phyloP scores from a whole-genome alignment of 2,888 invertebrate genomes.

The Acanthacorydalis orientalis region DNA sequence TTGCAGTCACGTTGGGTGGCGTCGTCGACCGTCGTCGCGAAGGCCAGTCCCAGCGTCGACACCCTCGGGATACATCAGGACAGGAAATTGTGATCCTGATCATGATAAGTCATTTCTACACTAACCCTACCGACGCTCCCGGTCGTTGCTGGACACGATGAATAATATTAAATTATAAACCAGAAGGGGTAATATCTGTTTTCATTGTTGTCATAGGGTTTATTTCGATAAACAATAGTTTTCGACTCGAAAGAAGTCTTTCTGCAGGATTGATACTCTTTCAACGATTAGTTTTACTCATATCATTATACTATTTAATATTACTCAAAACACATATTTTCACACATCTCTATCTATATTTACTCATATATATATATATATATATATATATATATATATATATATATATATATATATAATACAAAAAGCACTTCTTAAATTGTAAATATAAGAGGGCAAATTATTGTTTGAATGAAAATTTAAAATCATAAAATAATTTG shows the following conservation, averaged over 20 bases:
- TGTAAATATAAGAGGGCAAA: no score
- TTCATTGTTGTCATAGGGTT: not conserved
- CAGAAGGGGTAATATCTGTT: not conserved
- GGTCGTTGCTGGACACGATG: not conserved
- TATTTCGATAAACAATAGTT: not conserved
- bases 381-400: no score
- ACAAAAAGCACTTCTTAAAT: no score
- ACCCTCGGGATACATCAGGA: conserved; percentile 9
- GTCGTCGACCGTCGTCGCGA: not conserved
- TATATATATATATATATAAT: no score
- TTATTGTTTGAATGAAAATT: no score
- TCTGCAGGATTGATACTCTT: not conserved
- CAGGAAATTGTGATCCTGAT: conserved; percentile 13
- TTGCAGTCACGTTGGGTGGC: not conserved
- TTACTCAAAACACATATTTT: not conserved
- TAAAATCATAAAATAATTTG: no score
- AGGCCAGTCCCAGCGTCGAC: not conserved
- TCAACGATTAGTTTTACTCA: not conserved
- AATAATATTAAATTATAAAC: conserved; percentile 2
- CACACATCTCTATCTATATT: not conserved
- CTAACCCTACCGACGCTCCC: not conserved
- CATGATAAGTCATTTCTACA: conserved; percentile 8
- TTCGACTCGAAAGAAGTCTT: not conserved
- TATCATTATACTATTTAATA: not conserved
- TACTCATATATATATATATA: not conserved